Evolutionary conservation across 2,888 invertebrate species (phyloP).

Genomic region (Linnaemya vulpina): DNA sequence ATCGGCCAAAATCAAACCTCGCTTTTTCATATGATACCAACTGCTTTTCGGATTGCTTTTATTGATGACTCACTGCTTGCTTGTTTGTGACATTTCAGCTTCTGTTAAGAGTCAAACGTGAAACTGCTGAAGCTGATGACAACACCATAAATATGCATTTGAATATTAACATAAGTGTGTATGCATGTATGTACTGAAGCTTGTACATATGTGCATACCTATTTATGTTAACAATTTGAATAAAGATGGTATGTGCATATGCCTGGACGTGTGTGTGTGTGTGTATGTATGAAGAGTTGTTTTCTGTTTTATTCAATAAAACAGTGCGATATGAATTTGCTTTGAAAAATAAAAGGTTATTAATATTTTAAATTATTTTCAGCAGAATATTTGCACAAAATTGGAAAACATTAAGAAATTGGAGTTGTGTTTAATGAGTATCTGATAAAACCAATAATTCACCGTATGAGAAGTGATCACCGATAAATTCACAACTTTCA

Average conservation of each 20-base stretch:
- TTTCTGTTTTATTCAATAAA: not conserved
- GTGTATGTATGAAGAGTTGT: not conserved
- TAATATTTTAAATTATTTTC: too few species aligned
- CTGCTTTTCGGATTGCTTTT: conserved; percentile 23
- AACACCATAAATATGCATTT: conserved; percentile 7
- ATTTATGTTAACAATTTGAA: too few species aligned
- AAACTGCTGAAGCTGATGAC: conserved; percentile 46
- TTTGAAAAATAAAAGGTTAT: too few species aligned
- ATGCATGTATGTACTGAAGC: not conserved
- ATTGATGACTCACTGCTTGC: conserved; percentile 46
- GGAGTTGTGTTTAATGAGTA: too few species aligned
- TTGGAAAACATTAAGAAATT: too few species aligned
- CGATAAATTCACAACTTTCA: too few species aligned
- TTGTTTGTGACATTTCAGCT: conserved; percentile 35
- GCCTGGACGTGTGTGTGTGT: not conserved
- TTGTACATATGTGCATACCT: not conserved
- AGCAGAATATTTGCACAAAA: too few species aligned
- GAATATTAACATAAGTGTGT: not conserved
- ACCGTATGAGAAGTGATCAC: too few species aligned
- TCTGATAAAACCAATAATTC: too few species aligned
- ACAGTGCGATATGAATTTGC: too few species aligned
- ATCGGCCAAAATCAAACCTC: conserved; percentile 33
- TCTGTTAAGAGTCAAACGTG: conserved; percentile 36
- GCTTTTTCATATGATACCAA: conserved; percentile 8
- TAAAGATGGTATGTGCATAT: too few species aligned